A percentile compares a stretch with the other conserved stretches of the same genome.
These are phyloP conservation scores for Arctopsyche grandis DNA, from an alignment of 1,140 invertebrate genomes.

Conservation along the genomic window DNA sequence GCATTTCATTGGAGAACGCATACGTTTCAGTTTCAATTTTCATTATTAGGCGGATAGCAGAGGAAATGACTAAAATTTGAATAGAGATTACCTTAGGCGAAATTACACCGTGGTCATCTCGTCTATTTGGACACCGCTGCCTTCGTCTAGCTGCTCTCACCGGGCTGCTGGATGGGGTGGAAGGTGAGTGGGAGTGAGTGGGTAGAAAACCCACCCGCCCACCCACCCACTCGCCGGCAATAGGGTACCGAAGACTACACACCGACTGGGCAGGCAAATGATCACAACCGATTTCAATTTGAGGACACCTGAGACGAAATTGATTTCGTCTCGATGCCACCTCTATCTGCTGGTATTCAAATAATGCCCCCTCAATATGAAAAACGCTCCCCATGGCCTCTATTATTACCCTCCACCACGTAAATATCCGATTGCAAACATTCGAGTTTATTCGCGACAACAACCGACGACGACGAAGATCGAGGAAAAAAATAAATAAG, in stretches of 20 bases:
- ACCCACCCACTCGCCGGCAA: not conserved
- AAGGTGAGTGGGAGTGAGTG: not conserved
- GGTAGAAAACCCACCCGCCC: not conserved
- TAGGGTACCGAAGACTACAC: not conserved
- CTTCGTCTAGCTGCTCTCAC: not conserved
- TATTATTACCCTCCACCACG: not conserved
- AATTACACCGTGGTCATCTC: conserved; percentile 24
- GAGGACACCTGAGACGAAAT: conserved; percentile 37
- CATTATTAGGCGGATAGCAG: not conserved
- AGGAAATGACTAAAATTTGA: conserved; percentile 37
- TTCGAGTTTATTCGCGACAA: not conserved
- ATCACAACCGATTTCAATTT: conserved; percentile 22
- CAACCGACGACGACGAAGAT: not conserved
- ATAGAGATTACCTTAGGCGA: conserved; percentile 33
- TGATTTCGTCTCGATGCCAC: conserved; percentile 39
- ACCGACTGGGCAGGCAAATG: conserved; percentile 13
- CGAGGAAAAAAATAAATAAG: no score
- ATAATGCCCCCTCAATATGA: conserved; percentile 17
- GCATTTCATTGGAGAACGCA: not conserved
- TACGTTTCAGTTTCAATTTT: conserved; percentile 29
- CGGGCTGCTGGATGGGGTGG: not conserved
- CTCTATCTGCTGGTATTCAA: conserved; percentile 31
- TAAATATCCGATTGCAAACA: conserved; percentile 18
- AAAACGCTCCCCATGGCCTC: not conserved
- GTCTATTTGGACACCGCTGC: not conserved